Conservation (phyloP, 2,888 invertebrate genomes). For the Icerya purchasi region DNA sequence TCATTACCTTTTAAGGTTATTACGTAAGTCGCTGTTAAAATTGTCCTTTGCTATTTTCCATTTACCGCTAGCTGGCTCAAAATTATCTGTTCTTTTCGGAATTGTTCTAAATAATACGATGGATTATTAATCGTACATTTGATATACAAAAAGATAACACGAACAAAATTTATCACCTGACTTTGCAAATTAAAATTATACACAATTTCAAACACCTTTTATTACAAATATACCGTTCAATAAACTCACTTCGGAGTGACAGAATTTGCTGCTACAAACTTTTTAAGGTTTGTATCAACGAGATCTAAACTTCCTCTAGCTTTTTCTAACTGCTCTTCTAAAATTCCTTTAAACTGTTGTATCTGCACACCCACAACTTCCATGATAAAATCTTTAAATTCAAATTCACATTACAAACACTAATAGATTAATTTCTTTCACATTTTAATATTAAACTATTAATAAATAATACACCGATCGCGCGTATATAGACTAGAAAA, state of each 20-base stretch:
- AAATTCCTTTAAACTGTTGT: constrained; percentile 2
- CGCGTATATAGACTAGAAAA: too few species aligned
- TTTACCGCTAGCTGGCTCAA: not conserved
- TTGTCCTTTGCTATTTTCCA: not conserved
- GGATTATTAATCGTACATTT: too few species aligned
- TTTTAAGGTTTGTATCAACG: constrained; percentile 4
- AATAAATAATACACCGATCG: too few species aligned
- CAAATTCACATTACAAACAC: too few species aligned
- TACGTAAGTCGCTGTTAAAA: not conserved
- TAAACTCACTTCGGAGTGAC: not conserved
- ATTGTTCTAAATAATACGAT: not conserved
- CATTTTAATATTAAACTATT: too few species aligned
- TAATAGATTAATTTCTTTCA: too few species aligned
- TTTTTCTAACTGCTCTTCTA: constrained; percentile 10
- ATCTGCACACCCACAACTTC: not conserved
- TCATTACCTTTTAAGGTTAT: not conserved
- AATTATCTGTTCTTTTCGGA: not conserved
- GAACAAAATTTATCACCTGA: too few species aligned
- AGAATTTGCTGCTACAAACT: not conserved
- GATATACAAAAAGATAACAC: too few species aligned
- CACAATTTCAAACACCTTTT: too few species aligned
- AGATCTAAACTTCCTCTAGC: constrained; percentile 10
- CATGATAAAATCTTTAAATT: too few species aligned
- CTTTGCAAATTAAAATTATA: too few species aligned
- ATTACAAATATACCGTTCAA: too few species aligned